Evolutionary conservation across 2,113 vertebrate species (phyloP).

Genomic region (Oncorhynchus keta): DNA sequence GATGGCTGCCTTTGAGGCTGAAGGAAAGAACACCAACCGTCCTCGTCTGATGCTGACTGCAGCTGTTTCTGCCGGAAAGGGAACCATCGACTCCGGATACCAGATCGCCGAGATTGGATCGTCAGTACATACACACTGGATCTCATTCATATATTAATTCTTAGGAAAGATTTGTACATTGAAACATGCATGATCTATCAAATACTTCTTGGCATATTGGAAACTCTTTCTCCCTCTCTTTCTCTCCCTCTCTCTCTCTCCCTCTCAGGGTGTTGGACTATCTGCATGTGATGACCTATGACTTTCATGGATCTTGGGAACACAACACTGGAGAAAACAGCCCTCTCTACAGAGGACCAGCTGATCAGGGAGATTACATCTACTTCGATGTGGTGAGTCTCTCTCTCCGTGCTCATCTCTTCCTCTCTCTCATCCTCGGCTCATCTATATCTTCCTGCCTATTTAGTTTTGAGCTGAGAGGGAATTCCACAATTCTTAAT

Average conservation of each 20-base stretch:
- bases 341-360: constrained; percentile 72
- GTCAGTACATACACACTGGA: constrained; percentile 56
- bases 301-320: constrained; percentile 77
- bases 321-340: constrained; percentile 74
- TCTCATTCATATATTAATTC: background rate
- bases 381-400: constrained; percentile 76
- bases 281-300: constrained; percentile 79
- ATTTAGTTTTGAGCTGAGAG: background rate
- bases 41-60: constrained; percentile 76
- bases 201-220: background rate
- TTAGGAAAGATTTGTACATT: background rate
- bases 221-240: too few relatives aligned
- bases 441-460: background rate
- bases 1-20: constrained; percentile 72
- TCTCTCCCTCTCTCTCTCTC: background rate
- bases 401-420: background rate
- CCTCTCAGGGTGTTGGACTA: constrained; percentile 75
- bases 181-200: background rate
- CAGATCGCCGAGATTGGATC: constrained; percentile 71
- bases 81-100: constrained; percentile 73
- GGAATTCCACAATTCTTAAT: too few relatives aligned
- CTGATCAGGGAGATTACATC: constrained; percentile 54
- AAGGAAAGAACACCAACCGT: constrained; percentile 66
- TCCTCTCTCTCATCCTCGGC: background rate
- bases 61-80: constrained; percentile 71